phyloP scores from a whole-genome alignment of 2,888 invertebrate species.

The Trilocha varians region DNA sequence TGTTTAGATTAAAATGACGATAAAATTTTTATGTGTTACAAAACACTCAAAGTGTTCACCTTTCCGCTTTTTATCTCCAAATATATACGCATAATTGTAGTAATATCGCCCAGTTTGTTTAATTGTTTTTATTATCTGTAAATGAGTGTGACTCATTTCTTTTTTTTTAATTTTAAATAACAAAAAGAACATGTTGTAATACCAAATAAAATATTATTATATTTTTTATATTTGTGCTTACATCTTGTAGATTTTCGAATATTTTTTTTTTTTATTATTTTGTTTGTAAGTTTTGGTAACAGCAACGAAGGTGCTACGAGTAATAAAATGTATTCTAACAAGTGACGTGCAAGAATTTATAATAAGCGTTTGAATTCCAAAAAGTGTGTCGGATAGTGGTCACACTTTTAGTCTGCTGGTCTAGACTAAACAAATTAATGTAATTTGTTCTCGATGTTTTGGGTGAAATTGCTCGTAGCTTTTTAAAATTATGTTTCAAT shows the following conservation, averaged over 20 bases:
- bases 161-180: constrained; percentile 41
- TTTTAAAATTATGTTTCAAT: constrained; percentile 29
- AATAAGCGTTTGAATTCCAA: not conserved
- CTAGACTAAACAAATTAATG: not conserved
- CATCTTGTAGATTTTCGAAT: constrained; percentile 55
- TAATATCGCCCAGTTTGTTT: constrained; percentile 44
- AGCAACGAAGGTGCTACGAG: constrained; percentile 32
- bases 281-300: constrained; percentile 38
- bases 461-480: constrained; percentile 32
- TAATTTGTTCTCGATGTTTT: too few species aligned
- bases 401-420: not conserved
- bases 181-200: constrained; percentile 52
- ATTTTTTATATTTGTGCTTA: constrained; percentile 54
- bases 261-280: constrained; percentile 40
- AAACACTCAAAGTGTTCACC: constrained; percentile 61
- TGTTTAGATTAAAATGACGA: constrained; percentile 25
- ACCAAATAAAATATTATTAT: constrained; percentile 42
- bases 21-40: constrained; percentile 35
- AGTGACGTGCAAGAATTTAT: not conserved
- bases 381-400: not conserved
- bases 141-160: constrained; percentile 60
- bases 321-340: not conserved
- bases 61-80: constrained; percentile 17
- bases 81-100: constrained; percentile 24
- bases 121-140: constrained; percentile 33